Conservation (phyloP, 2,888 invertebrate genomes). For the Tortricodes alternella region DNA sequence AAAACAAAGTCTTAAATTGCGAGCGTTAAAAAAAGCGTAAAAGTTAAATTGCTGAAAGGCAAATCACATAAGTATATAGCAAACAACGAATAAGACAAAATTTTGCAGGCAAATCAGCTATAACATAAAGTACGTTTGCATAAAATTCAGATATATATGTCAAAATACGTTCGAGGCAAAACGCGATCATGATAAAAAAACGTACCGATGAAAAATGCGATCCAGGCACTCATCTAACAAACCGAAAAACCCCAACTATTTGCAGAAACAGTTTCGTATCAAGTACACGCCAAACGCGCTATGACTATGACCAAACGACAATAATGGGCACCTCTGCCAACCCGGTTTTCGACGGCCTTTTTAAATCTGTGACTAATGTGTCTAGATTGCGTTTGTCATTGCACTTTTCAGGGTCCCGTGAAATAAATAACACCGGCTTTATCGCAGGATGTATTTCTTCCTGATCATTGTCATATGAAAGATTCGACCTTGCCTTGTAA, state of each 20-base stretch:
- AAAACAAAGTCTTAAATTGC: too few species aligned
- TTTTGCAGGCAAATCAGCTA: too few species aligned
- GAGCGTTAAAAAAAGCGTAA: too few species aligned
- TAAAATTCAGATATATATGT: too few species aligned
- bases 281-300: constrained; percentile 25
- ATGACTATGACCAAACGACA: constrained; percentile 30
- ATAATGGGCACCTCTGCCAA: constrained; percentile 21
- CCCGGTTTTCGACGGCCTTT: constrained; percentile 31
- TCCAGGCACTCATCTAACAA: too few species aligned
- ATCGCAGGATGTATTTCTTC: constrained; percentile 20
- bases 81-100: too few species aligned
- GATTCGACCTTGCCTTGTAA: constrained; percentile 8
- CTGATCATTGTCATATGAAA: constrained; percentile 20
- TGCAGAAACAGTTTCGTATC: constrained; percentile 28
- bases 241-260: constrained; percentile 11
- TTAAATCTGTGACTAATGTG: constrained; percentile 41
- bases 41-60: too few species aligned
- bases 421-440: constrained; percentile 8
- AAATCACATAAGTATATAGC: too few species aligned
- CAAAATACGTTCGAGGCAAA: too few species aligned
- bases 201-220: too few species aligned
- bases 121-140: too few species aligned
- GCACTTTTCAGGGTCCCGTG: constrained; percentile 22
- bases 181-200: too few species aligned
- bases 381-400: constrained; percentile 37